Conservation (phyloP, 1,140 invertebrate species). For the Drosophila sulfurigaster region DNA sequence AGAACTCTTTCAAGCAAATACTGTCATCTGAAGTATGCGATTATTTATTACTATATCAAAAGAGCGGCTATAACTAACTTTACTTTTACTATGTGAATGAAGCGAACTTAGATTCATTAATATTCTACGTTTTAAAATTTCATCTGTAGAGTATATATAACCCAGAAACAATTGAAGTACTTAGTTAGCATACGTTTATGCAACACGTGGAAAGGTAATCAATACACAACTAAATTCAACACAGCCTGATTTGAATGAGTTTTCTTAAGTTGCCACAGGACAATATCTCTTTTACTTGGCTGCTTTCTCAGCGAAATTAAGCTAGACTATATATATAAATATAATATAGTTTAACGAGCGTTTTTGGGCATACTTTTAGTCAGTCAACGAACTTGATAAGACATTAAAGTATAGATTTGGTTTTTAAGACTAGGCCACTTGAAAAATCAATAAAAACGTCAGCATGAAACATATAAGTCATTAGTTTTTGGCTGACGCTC, state of each 20-base stretch:
- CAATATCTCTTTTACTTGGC: slow-evolving; percentile 11
- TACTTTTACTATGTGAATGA: too few species aligned
- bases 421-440: slow-evolving; percentile 28
- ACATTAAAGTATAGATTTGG: not conserved
- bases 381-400: not conserved
- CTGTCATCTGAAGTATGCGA: not conserved
- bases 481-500: slow-evolving; percentile 60
- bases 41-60: too few species aligned
- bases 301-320: not conserved
- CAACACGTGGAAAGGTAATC: not conserved
- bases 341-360: slow-evolving; percentile 49
- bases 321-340: slow-evolving; percentile 38
- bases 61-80: not conserved
- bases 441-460: slow-evolving; percentile 77
- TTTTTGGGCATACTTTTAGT: slow-evolving; percentile 37
- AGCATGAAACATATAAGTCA: slow-evolving; percentile 69
- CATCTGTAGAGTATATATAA: not conserved
- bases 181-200: not conserved
- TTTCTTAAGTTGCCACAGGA: not conserved
- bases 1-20: not conserved
- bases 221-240: not conserved
- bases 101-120: too few species aligned
- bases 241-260: not conserved
- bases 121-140: too few species aligned
- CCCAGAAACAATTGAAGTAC: slow-evolving; percentile 18